Evolutionary conservation across 2,797 vertebrate genomes (phyloP).

Genomic region (Ciconia nigra): DNA sequence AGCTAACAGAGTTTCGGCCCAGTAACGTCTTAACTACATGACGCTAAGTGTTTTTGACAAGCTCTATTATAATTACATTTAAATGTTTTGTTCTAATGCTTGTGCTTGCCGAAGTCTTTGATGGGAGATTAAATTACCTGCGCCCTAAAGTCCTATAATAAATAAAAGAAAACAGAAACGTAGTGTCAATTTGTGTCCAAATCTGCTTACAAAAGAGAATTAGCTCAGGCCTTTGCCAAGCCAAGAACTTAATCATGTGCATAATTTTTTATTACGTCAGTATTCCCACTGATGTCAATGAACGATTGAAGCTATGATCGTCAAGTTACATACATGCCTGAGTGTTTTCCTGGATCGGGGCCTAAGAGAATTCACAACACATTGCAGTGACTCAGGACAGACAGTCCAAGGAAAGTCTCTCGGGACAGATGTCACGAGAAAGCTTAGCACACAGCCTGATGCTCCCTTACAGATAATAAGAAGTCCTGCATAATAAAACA

Average conservation of each 20-base stretch:
- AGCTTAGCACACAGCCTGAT: neutral
- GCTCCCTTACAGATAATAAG: neutral
- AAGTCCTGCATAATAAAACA: neutral
- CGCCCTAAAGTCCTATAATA: slow-evolving; percentile 29
- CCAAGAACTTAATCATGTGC: slow-evolving; percentile 22
- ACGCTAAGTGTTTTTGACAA: slow-evolving; percentile 21
- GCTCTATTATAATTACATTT: slow-evolving; percentile 40
- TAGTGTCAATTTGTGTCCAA: slow-evolving; percentile 39
- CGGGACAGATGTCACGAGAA: neutral
- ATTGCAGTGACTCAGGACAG: neutral
- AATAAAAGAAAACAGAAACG: slow-evolving; percentile 47
- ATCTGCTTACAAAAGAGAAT: slow-evolving; percentile 56
- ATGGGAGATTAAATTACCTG: slow-evolving; percentile 56
- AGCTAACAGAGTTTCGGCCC: neutral
- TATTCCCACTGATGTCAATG: slow-evolving; percentile 34
- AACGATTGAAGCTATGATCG: neutral
- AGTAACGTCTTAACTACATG: neutral
- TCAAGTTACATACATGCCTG: neutral
- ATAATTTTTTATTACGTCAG: slow-evolving; percentile 34
- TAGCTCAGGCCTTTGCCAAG: neutral
- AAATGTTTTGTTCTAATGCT: slow-evolving; percentile 35
- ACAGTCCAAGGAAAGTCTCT: neutral
- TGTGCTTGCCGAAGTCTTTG: slow-evolving; percentile 41
- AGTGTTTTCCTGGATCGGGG: neutral
- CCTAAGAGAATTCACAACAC: neutral